These are phyloP conservation scores for Pithys albifrons DNA, from an alignment of 2,113 vertebrate genomes.

Conservation along the genomic window DNA sequence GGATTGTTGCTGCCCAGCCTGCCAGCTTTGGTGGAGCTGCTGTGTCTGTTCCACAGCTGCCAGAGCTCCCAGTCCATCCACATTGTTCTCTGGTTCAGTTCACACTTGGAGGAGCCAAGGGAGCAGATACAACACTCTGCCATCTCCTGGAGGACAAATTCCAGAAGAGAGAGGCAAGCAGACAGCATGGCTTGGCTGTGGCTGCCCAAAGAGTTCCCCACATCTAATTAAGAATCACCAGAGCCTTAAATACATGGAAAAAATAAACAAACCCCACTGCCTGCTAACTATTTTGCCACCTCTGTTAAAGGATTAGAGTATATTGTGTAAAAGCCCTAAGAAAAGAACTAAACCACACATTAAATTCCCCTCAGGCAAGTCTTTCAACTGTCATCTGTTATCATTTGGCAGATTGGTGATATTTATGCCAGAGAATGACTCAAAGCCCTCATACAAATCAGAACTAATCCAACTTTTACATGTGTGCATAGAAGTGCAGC, in stretches of 20 bases:
- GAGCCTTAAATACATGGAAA: neutral
- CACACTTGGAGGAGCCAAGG: neutral
- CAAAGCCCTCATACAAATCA: neutral
- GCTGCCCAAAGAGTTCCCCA: neutral
- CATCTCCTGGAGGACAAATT: neutral
- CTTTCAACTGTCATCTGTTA: neutral
- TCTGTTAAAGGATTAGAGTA: neutral
- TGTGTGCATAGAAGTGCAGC: neutral
- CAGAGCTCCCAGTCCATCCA: neutral
- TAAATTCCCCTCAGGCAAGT: neutral
- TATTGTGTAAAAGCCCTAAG: neutral
- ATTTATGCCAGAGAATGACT: neutral
- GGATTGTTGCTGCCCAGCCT: neutral
- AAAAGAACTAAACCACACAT: neutral
- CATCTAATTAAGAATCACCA: neutral
- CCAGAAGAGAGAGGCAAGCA: neutral
- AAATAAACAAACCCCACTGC: accelerated
- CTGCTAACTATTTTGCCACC: neutral
- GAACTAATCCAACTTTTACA: neutral
- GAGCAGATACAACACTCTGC: neutral
- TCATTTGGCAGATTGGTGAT: neutral
- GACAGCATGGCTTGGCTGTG: neutral
- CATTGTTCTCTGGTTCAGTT: neutral
- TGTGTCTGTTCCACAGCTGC: neutral
- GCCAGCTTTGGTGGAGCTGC: neutral